phyloP scores from a whole-genome alignment of 2,888 invertebrate genomes.

The Mellilla xanthometata region DNA sequence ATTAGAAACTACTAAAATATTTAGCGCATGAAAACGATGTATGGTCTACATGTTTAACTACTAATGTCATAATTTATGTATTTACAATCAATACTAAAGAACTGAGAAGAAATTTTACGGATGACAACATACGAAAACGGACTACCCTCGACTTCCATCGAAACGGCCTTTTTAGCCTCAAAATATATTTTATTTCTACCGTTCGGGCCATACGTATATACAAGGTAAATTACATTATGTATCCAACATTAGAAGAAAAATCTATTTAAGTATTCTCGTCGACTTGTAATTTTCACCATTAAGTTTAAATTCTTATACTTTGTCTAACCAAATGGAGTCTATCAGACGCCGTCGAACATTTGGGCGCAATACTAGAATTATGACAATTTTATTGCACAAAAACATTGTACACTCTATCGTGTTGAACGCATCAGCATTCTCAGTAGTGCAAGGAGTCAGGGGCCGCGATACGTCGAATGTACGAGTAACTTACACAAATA shows the following conservation, averaged over 20 bases:
- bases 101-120: constrained; percentile 63
- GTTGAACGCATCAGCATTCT: constrained; percentile 26
- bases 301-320: constrained; percentile 50
- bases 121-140: constrained; percentile 63
- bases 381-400: constrained; percentile 36
- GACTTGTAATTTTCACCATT: constrained; percentile 39
- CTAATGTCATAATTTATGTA: constrained; percentile 60
- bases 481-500: too few species aligned
- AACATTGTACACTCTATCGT: constrained; percentile 31
- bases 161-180: constrained; percentile 59
- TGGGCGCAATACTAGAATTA: constrained; percentile 62
- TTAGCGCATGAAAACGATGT: constrained; percentile 42
- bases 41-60: constrained; percentile 62
- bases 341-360: constrained; percentile 55
- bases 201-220: constrained; percentile 78
- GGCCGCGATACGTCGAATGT: constrained; percentile 30
- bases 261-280: constrained; percentile 49
- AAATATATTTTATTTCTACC: constrained; percentile 66
- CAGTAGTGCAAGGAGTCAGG: constrained; percentile 27
- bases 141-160: constrained; percentile 45
- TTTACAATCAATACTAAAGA: constrained; percentile 73
- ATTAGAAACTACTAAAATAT: constrained; percentile 24
- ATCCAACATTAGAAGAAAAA: constrained; percentile 68
- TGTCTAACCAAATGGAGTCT: constrained; percentile 65
- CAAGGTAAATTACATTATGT: constrained; percentile 73